phyloP scores from a whole-genome alignment of 2,113 vertebrate genomes.

The Carlito syrichta region DNA sequence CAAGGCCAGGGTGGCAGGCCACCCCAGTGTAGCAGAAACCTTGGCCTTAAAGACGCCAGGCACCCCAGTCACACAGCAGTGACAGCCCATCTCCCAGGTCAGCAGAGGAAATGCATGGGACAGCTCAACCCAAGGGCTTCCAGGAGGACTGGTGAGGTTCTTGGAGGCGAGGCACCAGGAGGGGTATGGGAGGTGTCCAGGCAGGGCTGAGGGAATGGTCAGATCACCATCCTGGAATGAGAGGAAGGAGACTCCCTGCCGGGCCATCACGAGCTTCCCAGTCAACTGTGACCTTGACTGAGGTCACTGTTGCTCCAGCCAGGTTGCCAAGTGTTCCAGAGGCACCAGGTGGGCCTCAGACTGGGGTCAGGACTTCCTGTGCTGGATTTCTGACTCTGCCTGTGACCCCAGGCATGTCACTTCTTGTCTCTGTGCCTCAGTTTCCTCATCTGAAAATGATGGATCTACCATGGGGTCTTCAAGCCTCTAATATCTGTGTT shows the following conservation, averaged over 20 bases:
- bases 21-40: not conserved
- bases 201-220: not conserved
- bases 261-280: not conserved
- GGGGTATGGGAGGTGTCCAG: not conserved
- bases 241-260: not conserved
- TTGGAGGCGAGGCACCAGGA: not conserved
- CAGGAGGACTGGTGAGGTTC: not conserved
- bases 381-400: not conserved
- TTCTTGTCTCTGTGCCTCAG: not conserved
- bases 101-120: not conserved
- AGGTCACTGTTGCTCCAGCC: not conserved
- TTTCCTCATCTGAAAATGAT: not conserved
- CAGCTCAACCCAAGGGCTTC: not conserved
- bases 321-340: not conserved
- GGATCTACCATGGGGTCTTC: no score
- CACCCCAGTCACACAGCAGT: no score
- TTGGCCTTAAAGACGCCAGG: no score
- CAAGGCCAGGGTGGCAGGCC: not conserved
- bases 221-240: not conserved
- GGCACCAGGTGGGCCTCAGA: not conserved
- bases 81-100: not conserved
- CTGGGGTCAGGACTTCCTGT: no score
- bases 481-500: accelerated
- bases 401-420: accelerated
- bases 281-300: not conserved